Base-by-base conservation (phyloP, 2,888 invertebrate genomes). In the Euzetes globulus region DNA sequence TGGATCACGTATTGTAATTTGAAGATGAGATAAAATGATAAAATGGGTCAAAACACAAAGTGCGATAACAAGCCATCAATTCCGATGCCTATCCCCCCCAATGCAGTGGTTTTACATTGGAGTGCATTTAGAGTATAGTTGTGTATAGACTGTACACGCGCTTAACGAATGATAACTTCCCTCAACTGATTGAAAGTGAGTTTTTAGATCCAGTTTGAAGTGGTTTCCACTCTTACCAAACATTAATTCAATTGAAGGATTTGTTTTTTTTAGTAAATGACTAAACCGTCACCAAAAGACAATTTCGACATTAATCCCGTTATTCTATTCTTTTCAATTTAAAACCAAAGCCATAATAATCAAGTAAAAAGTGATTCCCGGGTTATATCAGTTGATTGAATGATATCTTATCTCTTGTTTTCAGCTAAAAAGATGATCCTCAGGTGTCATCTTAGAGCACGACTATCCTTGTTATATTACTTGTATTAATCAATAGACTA, bases 251-350 rank as follows among this genome's bases (percentile, higher is more conserved):
- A n/a, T 50, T 50, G 19, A n/a, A 50, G 50, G 50, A 50, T 37
- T 75, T 82, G 87, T 33, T 33, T 6, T 33, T n/a, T 33, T 7
- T 33, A 33, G 7, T 33, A 33, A 33, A 33, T 33, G 33, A 6
- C 33, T 6, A 33, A 33, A 33, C 7, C 4, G 33, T 33, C 33
- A 33, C 33, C 7, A 4, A 7, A 33, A 33, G 33, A 6, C 33
- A 33, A 33, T 33, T 33, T 33, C 33, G 33, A 4, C 33, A 33
- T 7, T 6, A 33, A 33, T 33, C 33, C 33, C 33, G 4, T 7
- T 6, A 33, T 33, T 33, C 33, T 33, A 6, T 7, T 33, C 33
- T 33, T 33, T 7, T 33, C 7, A 33, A 33, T 33, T 7, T 7
- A 33, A n/a, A 33, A 33, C 7, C 33, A 33, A 33, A 6, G 33